These are phyloP conservation scores for Trachemys scripta DNA, from an alignment of 2,113 vertebrate genomes.

Conservation along the genomic window DNA sequence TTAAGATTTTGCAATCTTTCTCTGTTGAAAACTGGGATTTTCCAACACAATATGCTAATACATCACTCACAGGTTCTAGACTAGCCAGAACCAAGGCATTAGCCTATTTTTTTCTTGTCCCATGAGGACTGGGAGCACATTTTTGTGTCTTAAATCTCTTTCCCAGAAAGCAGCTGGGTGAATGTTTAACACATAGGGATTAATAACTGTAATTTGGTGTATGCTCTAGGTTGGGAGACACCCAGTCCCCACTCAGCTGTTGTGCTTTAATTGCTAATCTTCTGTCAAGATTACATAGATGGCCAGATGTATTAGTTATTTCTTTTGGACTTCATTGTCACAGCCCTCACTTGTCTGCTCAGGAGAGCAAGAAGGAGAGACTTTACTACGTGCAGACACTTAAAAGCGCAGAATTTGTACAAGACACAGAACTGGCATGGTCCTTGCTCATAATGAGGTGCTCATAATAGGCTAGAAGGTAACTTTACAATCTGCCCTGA, in stretches of 20 bases:
- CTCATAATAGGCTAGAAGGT: neutral
- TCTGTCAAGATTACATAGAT: neutral
- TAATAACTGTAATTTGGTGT: conserved; percentile 17
- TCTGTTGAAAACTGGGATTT: conserved; percentile 20
- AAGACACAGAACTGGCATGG: neutral
- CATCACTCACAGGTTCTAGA: neutral
- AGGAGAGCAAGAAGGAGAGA: neutral
- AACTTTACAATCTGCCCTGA: neutral
- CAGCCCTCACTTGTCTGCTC: neutral
- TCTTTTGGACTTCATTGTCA: neutral
- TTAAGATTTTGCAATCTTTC: conserved; percentile 31
- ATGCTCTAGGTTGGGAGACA: neutral
- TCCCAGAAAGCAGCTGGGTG: conserved; percentile 32
- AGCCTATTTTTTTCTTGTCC: neutral
- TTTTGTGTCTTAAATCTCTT: conserved; percentile 17
- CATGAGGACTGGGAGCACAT: neutral
- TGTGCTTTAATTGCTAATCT: neutral
- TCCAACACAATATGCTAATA: neutral
- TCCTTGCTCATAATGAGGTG: neutral
- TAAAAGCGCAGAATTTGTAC: neutral
- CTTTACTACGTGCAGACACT: neutral
- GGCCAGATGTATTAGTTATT: neutral
- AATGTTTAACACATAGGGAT: neutral
- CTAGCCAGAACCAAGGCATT: neutral
- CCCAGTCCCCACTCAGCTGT: conserved; percentile 26